Conservation (phyloP, 2,797 vertebrate species). For the Ispidina lecontei region DNA sequence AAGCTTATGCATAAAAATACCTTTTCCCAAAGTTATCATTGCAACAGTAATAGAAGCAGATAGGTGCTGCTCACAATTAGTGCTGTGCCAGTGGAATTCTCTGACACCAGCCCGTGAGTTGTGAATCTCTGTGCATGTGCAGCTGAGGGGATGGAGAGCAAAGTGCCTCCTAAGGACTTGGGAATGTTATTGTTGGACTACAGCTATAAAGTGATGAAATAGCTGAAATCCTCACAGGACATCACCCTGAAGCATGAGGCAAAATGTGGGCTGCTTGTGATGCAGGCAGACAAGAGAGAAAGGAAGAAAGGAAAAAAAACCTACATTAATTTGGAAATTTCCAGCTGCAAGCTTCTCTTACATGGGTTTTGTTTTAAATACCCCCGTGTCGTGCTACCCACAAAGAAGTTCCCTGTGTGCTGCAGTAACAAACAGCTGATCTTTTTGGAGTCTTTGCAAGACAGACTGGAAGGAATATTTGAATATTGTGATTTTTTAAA, state of each 20-base stretch:
- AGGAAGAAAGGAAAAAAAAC: not conserved
- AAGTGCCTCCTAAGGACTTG: conserved; percentile 39
- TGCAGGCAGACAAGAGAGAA: not conserved
- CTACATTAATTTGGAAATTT: conserved; percentile 38
- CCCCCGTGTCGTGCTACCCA: not conserved
- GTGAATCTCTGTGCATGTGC: not conserved
- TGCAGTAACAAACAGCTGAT: not conserved
- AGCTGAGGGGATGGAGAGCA: not conserved
- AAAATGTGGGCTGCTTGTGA: conserved; percentile 19
- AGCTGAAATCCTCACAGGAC: conserved; percentile 38
- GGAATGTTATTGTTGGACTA: not conserved
- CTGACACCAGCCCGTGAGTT: conserved; percentile 19
- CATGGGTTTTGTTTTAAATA: not conserved
- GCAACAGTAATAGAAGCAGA: conserved; percentile 23
- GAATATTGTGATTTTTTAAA: conserved; percentile 11
- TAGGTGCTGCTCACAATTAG: conserved; percentile 44
- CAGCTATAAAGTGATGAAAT: conserved; percentile 38
- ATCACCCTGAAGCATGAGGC: not conserved
- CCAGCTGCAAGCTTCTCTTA: not conserved
- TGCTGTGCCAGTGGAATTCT: conserved; percentile 13
- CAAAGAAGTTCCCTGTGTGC: not conserved
- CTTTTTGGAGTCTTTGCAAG: not conserved
- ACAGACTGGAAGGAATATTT: conserved; percentile 3
- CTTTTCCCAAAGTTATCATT: conserved; percentile 51
- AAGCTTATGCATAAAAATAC: conserved; percentile 37